Base-by-base conservation (phyloP, 2,113 vertebrate genomes). In the Megaceryle maxima region DNA sequence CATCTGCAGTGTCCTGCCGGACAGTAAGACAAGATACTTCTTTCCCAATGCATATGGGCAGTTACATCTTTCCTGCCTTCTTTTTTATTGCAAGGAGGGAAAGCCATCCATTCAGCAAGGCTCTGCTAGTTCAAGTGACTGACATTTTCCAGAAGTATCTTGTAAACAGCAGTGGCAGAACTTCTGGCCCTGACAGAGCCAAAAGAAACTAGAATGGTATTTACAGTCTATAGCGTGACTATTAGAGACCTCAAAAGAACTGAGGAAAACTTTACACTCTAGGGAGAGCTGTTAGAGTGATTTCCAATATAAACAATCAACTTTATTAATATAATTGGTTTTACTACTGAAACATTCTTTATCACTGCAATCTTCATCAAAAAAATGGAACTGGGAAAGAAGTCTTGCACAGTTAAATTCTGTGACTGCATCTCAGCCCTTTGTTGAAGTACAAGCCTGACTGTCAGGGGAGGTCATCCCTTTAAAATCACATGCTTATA, bases 21-120 rank as follows among this genome's bases (percentile, higher is more conserved):
- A 7, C 44, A 70, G 31, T 48, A 73, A 69, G 57, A 64, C 50
- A 67, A 87, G 63, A 50, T 64, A 8, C 16, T 91, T 55, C n/a
- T 53, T 37, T 90, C 35, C 35, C 53, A 76, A 1, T 1, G 3
- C 13, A 13, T 13, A 8, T 0, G 2, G 22, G 21, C 24, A 46
- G 41, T 67, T 93, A 7, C n/a, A 39, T 59, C 33, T 66, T 84
- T 72, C 33, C 37, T 76, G 31, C 16, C 12, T 93, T 78, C 18
- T 39, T 15, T 59, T 46, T 63, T 46, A 7, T 78, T 77, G 75
- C 60, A 81, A 25, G 35, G 41, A 72, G 3, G 53, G n/a, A 72
- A 68, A 84, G 24, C 22, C 44, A 46, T 67, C 26, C 9, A 0
- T 92, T 63, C 62, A 78, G 8, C 19, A 28, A 41, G 66, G 12